These are phyloP conservation scores for Drosophila rhopaloa DNA, from an alignment of 1,140 invertebrate genomes.

Conservation along the genomic window DNA sequence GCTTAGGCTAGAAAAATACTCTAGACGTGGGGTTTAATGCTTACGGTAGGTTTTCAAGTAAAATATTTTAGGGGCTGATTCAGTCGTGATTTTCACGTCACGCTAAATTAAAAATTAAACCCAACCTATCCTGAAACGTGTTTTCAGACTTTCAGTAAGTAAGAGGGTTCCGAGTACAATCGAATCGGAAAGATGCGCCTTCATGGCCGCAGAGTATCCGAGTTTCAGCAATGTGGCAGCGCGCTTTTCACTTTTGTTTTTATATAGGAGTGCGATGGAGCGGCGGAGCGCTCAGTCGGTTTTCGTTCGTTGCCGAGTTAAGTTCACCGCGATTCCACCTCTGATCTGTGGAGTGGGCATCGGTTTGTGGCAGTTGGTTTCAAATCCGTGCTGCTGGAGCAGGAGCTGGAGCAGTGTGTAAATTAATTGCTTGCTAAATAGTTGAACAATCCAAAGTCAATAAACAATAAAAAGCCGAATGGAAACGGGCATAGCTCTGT, in stretches of 20 bases:
- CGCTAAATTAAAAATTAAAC: too few relatives aligned
- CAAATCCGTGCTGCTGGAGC: slow-evolving; percentile 38
- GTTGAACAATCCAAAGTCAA: slow-evolving; percentile 34
- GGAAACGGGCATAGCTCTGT: neutral
- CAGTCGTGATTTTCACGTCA: too few relatives aligned
- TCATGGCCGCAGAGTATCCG: slow-evolving; percentile 10
- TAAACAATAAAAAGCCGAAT: slow-evolving; percentile 3
- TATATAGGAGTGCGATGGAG: slow-evolving; percentile 38
- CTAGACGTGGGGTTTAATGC: too few relatives aligned
- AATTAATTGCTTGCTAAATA: slow-evolving; percentile 42
- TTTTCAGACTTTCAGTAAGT: too few relatives aligned
- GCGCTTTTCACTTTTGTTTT: slow-evolving; percentile 26
- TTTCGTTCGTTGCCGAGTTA: slow-evolving; percentile 49
- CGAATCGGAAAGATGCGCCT: too few relatives aligned
- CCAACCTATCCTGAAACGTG: too few relatives aligned
- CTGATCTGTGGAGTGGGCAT: slow-evolving; percentile 6
- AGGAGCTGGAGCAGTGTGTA: slow-evolving; percentile 47
- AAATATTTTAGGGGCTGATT: too few relatives aligned
- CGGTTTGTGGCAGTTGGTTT: slow-evolving; percentile 45
- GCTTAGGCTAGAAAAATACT: too few relatives aligned
- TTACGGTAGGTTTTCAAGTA: too few relatives aligned
- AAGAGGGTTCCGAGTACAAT: too few relatives aligned
- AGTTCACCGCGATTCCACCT: slow-evolving; percentile 29
- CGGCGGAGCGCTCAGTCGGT: slow-evolving; percentile 37
- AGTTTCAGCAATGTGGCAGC: slow-evolving; percentile 2